phyloP scores from a whole-genome alignment of 2,888 invertebrate species.

The Conus canariensis region DNA sequence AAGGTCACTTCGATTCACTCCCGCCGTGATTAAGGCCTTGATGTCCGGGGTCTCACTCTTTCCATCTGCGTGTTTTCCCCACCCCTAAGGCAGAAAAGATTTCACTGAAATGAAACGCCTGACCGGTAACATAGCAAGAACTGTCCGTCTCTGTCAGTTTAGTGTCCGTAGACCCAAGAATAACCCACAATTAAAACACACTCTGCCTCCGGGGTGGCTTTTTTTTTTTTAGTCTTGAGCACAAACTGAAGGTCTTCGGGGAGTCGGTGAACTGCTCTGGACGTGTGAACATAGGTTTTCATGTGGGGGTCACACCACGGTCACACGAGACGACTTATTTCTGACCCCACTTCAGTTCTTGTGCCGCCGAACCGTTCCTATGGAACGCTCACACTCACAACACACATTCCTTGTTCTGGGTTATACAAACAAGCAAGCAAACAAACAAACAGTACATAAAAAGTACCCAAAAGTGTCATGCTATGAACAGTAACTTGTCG shows the following conservation, averaged over 20 bases:
- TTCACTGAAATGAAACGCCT: background rate
- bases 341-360: too few relatives aligned
- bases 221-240: background rate
- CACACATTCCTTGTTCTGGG: too few relatives aligned
- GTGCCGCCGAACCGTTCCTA: too few relatives aligned
- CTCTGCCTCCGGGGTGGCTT: background rate
- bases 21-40: background rate
- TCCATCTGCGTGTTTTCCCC: background rate
- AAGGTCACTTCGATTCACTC: background rate
- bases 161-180: slow-evolving; percentile 1
- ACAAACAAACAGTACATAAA: too few relatives aligned
- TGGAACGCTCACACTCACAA: too few relatives aligned
- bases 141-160: background rate
- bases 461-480: too few relatives aligned
- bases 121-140: background rate
- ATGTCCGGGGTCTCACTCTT: background rate
- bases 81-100: background rate
- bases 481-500: too few relatives aligned
- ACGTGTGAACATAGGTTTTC: too few relatives aligned
- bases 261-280: background rate
- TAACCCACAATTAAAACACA: background rate
- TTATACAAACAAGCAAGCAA: too few relatives aligned
- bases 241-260: background rate
- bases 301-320: too few relatives aligned
- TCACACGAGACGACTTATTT: too few relatives aligned